phyloP scores from a whole-genome alignment of 2,797 vertebrate genomes.

The Cryptoblepharus egeriae region DNA sequence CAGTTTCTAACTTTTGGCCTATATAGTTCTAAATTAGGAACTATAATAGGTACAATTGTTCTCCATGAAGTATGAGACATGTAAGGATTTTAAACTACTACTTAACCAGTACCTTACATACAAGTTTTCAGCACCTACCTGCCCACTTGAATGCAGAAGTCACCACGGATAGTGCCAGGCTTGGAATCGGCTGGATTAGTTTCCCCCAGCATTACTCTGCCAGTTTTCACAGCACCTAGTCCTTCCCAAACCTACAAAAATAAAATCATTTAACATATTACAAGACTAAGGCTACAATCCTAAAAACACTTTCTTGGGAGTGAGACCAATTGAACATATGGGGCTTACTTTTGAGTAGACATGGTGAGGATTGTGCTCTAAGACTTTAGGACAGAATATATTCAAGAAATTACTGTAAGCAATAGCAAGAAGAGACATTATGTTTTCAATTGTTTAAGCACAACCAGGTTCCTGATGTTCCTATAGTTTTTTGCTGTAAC shows the following conservation, averaged over 20 bases:
- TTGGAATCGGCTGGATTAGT: constrained; percentile 92
- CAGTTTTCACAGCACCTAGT: constrained; percentile 88
- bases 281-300: too few species aligned
- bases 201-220: constrained; percentile 91
- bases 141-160: constrained; percentile 92
- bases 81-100: background rate
- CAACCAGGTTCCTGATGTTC: background rate
- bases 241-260: constrained; percentile 90
- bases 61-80: background rate
- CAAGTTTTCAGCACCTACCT: constrained; percentile 77
- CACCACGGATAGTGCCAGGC: constrained; percentile 93
- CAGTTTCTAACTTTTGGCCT: background rate
- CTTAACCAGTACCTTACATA: background rate
- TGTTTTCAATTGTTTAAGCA: background rate
- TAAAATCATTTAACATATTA: background rate
- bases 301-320: too few species aligned
- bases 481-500: background rate
- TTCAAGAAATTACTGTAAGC: background rate
- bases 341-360: too few species aligned
- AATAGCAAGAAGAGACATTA: background rate
- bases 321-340: too few species aligned
- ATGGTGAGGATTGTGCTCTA: too few species aligned
- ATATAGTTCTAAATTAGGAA: background rate
- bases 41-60: background rate
- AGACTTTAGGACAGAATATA: background rate